Conservation (phyloP, 2,888 invertebrate species). For the Lepidocyrtinus sp. region DNA sequence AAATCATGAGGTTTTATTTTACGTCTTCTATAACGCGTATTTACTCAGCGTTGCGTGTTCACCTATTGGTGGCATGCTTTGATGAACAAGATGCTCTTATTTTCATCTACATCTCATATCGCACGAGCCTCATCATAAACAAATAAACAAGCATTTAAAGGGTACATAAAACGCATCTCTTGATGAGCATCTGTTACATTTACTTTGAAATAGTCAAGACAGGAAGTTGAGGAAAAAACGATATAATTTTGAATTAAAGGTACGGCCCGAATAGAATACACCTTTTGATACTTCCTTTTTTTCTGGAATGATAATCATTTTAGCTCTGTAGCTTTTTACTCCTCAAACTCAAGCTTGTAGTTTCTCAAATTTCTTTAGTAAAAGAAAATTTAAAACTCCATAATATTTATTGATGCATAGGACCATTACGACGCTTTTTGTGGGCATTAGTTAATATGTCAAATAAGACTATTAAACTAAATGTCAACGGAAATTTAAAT, state of each 20-base stretch:
- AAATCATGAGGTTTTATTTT: conserved; percentile 11
- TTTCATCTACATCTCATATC: conserved; percentile 29
- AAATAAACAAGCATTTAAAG: not conserved
- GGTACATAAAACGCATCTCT: no score
- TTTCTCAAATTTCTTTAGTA: not conserved
- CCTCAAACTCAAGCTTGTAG: no score
- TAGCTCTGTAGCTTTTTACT: not conserved
- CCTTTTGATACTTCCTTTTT: not conserved
- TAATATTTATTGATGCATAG: no score
- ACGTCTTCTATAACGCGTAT: not conserved
- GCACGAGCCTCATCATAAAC: conserved; percentile 36
- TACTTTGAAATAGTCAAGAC: not conserved
- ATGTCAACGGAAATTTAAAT: no score
- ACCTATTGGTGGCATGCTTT: not conserved
- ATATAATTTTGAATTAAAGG: conserved; percentile 14
- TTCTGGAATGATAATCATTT: not conserved
- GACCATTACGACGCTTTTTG: no score
- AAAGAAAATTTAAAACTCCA: no score
- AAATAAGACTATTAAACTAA: no score
- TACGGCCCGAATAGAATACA: not conserved
- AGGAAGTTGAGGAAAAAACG: conserved; percentile 8
- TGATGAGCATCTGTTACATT: conserved; percentile 35
- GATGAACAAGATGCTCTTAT: conserved; percentile 17
- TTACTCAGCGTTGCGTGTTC: conserved; percentile 29
- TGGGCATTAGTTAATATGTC: no score